Base-by-base conservation (phyloP, 2,113 vertebrate species). In the Amphiprion ocellaris region DNA sequence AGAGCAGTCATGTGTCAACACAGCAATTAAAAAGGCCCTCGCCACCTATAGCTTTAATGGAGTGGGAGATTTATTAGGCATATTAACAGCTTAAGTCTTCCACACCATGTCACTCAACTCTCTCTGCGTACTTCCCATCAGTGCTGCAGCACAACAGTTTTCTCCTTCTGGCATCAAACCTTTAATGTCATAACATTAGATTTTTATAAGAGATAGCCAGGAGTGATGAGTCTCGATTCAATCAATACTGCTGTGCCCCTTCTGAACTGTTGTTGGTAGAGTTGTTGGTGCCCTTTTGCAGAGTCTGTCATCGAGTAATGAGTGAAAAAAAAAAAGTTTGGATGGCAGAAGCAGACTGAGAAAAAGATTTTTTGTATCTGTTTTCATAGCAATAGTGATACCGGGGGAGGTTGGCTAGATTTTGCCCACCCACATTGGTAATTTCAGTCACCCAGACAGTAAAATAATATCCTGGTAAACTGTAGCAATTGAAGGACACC, bases 1-100 rank as follows among this genome's bases (percentile, higher is more conserved):
- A 93, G 81, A 93, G 92, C 77, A 86, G 69, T 0, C 1, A 55
- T 91, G 92, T 84, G 82, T 89, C 91, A 93, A 89, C 80, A 90
- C 55, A 67, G 87, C 83, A 95, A 94, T 96, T 95, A 96, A 92
- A 79, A 92, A 85, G 63, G 46, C 74, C 78, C 81, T 21, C 66
- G 59, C 41, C 16, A 47, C 69, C 69, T 78, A 92, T 81, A 87
- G 75, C 79, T 90, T 88, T 95, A 95, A 95, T 94, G 92, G 88
- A 92, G 92, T 71, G 10, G 81, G 92, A 92, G 90, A 94, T 94
- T 93, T 95, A 91, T 93, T 92, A 94, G 91, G 84, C 86, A 28
- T 75, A 88, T 90, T 86, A 90, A 91, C 84, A 88, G 87, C 90
- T 92, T 90, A 93, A 94, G 82, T 87, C 49, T 80, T 89, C 44